phyloP scores from a whole-genome alignment of 2,797 vertebrate species.

The Sebastes trivittatus region DNA sequence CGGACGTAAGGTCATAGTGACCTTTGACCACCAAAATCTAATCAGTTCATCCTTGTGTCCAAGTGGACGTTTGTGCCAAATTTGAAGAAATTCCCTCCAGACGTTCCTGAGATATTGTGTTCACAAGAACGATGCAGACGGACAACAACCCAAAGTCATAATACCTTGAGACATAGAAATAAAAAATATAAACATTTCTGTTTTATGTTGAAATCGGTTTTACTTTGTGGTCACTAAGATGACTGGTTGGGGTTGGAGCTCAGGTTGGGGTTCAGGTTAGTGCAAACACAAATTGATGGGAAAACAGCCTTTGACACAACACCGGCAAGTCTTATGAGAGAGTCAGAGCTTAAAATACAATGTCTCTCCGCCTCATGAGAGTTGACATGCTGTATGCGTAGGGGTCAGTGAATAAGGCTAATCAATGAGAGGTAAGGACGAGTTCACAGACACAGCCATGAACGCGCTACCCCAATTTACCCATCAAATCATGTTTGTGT shows the following conservation, averaged over 20 bases:
- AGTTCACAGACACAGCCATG: slow-evolving; percentile 19
- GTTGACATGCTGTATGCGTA: slow-evolving; percentile 5
- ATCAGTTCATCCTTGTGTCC: too few relatives aligned
- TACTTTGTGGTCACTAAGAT: not conserved
- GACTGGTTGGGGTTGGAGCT: not conserved
- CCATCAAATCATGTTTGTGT: slow-evolving; percentile 22
- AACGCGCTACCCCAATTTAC: slow-evolving; percentile 16
- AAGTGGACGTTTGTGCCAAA: too few relatives aligned
- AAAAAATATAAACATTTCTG: not conserved
- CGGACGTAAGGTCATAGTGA: too few relatives aligned
- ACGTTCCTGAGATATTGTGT: too few relatives aligned
- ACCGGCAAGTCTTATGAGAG: not conserved
- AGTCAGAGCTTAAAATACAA: not conserved
- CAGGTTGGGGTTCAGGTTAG: not conserved
- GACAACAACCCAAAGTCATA: too few relatives aligned
- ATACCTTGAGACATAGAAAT: not conserved
- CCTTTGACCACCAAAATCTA: too few relatives aligned
- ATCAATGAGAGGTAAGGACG: slow-evolving; percentile 28
- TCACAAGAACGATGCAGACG: too few relatives aligned
- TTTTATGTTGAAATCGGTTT: not conserved
- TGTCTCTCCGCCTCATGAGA: not conserved
- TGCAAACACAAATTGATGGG: not conserved
- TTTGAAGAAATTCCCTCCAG: too few relatives aligned
- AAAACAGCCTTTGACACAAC: not conserved
- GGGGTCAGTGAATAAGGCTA: slow-evolving; percentile 29